Base-by-base conservation (phyloP, 2,113 vertebrate species). In the Eulemur rufifrons region DNA sequence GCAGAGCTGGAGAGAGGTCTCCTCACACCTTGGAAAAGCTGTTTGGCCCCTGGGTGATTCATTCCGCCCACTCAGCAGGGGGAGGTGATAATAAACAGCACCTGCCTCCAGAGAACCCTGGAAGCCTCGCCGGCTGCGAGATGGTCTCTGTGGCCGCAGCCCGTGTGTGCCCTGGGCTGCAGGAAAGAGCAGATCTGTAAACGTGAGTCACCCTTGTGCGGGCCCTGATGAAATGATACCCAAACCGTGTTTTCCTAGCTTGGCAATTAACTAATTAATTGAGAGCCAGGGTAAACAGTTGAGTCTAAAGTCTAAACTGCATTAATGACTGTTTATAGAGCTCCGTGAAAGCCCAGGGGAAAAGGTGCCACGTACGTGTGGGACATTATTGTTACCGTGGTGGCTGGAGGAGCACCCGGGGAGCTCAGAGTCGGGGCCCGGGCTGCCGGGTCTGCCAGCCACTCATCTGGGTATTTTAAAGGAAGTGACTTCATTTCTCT, bases 221-320 rank as follows among this genome's bases (percentile, higher is more conserved):
- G 17, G 66, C 23, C 12, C 89, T 21, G 85, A 93, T 94, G 63
- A 87, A 71, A 91, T 39, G 25, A 64, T 66, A 85, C 78, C 83
- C 95, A 95, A 92, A 92, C 42, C 63, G 0, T 78, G 76, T 71
- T 92, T 94, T 98, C 89, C 93, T 88, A 61, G 86, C 86, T 80
- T 63, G 85, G 92, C 94, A 96, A 97, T 97, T 95, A 96, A 76
- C 93, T 96, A 96, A 98, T 96, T 97, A 97, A 97, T 91, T 83
- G 96, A 92, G 61, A 95, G 81, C 91, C 89, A 86, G 89, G 23
- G 84, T 90, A 97, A 96, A 96, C 95, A 92, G 84, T 84, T 21
- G 73, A 93, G 80, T 45, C 68, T 74, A 87, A 74, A 7, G 23
- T 93, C 91, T 95, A 71, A 64, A 80, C 68, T 42, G 71, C 95